phyloP scores from a whole-genome alignment of 2,888 invertebrate genomes.

The Agrochola lychnidis region DNA sequence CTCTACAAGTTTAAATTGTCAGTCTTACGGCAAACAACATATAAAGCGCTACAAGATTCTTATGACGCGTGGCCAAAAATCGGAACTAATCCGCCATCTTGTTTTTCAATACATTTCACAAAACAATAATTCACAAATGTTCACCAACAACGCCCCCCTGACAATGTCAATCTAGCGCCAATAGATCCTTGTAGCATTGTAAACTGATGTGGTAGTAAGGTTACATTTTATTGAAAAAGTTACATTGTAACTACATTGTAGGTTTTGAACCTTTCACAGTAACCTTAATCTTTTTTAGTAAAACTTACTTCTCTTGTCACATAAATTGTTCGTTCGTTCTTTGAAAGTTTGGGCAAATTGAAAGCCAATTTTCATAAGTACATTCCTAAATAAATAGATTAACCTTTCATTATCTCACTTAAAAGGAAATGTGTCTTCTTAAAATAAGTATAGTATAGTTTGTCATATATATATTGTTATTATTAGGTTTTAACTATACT shows the following conservation, averaged over 20 bases:
- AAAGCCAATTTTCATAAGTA: too few relatives aligned
- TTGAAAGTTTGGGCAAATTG: too few relatives aligned
- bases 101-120: background rate
- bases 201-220: background rate
- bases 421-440: too few relatives aligned
- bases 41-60: background rate
- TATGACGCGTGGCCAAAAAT: background rate
- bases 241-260: background rate
- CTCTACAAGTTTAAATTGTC: background rate
- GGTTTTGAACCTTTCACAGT: background rate
- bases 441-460: too few relatives aligned
- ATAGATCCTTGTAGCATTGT: background rate
- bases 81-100: background rate
- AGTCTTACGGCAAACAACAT: background rate
- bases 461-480: too few relatives aligned
- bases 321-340: too few relatives aligned
- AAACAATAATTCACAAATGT: background rate
- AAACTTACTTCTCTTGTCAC: background rate
- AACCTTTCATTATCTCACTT: too few relatives aligned
- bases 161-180: background rate
- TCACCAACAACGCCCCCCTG: background rate
- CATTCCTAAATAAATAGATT: too few relatives aligned
- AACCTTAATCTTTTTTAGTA: background rate
- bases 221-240: background rate
- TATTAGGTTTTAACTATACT: too few relatives aligned